phyloP scores from a whole-genome alignment of 1,140 invertebrate species.

The Trachymyrmex cornetzi region DNA sequence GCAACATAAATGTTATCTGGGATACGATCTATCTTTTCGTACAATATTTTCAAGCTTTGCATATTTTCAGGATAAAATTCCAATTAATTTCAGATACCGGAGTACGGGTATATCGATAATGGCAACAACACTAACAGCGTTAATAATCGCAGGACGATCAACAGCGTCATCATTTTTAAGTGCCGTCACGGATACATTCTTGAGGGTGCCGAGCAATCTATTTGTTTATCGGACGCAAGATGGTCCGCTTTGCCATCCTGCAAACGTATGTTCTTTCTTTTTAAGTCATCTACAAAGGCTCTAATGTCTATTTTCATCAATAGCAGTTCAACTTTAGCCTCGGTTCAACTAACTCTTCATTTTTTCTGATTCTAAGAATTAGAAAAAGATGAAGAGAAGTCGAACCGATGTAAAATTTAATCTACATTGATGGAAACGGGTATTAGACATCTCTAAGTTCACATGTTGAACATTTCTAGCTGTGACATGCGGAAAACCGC shows the following conservation, averaged over 20 bases:
- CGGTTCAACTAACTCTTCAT: no score
- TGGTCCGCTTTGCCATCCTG: conserved; percentile 85
- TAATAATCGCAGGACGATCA: conserved; percentile 62
- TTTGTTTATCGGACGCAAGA: conserved; percentile 84
- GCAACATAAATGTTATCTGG: no score
- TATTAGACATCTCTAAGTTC: no score
- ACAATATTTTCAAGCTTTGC: not conserved
- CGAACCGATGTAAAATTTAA: no score
- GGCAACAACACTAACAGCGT: conserved; percentile 69
- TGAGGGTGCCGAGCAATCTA: conserved; percentile 79
- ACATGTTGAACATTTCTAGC: conserved; percentile 69
- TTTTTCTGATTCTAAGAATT: no score
- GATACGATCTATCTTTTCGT: not conserved
- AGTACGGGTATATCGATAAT: conserved; percentile 82
- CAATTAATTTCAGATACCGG: conserved; percentile 74
- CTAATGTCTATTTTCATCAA: no score
- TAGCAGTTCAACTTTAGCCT: no score
- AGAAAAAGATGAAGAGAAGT: no score
- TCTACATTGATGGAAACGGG: no score
- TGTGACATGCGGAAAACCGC: conserved; percentile 80
- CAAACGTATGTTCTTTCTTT: conserved; percentile 72
- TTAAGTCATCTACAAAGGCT: no score
- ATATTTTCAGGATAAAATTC: not conserved
- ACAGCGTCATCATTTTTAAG: conserved; percentile 81
- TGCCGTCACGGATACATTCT: conserved; percentile 84